These are phyloP conservation scores for Drosophila demipolita DNA, from an alignment of 2,888 invertebrate genomes.

Conservation along the genomic window DNA sequence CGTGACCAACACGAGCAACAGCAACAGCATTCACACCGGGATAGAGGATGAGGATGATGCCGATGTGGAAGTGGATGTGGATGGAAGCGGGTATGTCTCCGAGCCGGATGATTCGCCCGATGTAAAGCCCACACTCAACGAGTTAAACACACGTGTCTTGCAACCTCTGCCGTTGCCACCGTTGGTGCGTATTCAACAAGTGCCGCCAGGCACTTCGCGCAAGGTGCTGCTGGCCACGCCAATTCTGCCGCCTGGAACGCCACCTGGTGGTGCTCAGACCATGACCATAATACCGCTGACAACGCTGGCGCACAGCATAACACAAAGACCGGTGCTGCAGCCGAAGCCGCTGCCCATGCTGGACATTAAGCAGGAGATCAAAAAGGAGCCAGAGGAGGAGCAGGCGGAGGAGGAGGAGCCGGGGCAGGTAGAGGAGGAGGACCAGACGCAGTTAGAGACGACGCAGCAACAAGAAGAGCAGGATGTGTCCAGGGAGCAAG, in stretches of 20 bases:
- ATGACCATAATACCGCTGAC: conserved; percentile 83
- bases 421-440: neutral
- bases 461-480: conserved; percentile 4
- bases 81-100: conserved; percentile 38
- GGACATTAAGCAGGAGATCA: conserved; percentile 80
- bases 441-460: neutral
- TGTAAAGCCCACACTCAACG: conserved; percentile 60
- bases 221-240: conserved; percentile 82
- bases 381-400: conserved; percentile 71
- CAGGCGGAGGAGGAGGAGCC: conserved; percentile 50
- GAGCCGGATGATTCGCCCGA: conserved; percentile 40
- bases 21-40: conserved; percentile 48
- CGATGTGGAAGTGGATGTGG: conserved; percentile 54
- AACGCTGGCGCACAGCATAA: conserved; percentile 70
- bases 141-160: conserved; percentile 46
- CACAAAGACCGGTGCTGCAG: conserved; percentile 45
- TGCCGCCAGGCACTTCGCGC: conserved; percentile 67
- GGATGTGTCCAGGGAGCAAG: neutral
- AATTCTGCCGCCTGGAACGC: conserved; percentile 62
- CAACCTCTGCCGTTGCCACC: conserved; percentile 58
- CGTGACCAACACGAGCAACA: conserved; percentile 37
- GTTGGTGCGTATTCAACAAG: conserved; percentile 55
- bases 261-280: conserved; percentile 65
- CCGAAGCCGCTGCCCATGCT: conserved; percentile 45
- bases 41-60: conserved; percentile 51